Conservation (phyloP, 2,888 invertebrate species). For the Entomobrya multifasciata region DNA sequence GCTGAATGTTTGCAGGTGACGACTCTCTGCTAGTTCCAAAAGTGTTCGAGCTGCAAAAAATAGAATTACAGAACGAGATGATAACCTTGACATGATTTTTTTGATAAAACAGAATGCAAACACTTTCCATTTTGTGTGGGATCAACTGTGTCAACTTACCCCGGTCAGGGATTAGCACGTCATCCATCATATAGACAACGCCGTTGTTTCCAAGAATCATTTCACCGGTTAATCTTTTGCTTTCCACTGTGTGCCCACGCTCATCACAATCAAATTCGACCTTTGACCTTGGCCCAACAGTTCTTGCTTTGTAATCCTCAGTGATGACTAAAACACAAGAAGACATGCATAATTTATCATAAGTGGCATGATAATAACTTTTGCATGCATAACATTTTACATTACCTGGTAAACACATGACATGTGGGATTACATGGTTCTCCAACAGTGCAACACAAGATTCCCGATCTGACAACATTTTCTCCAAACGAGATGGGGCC, state of each 20-base stretch:
- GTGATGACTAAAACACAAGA: no score
- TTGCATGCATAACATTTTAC: no score
- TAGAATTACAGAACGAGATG: no score
- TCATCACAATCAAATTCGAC: constrained; percentile 82
- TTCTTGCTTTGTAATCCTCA: constrained; percentile 81
- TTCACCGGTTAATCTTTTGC: constrained; percentile 81
- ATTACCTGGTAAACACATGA: constrained; percentile 82
- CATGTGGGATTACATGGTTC: constrained; percentile 82
- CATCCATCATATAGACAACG: constrained; percentile 82
- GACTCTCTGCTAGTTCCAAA: constrained; percentile 81
- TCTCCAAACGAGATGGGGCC: constrained; percentile 81
- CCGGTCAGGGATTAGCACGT: constrained; percentile 82
- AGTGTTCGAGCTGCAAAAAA: constrained; percentile 81
- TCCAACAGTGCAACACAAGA: constrained; percentile 82
- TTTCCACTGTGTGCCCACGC: constrained; percentile 81
- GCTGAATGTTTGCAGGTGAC: constrained; percentile 81
- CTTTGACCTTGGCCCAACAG: constrained; percentile 81
- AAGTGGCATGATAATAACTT: no score
- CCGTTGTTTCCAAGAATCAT: constrained; percentile 82
- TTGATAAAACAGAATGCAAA: no score
- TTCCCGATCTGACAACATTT: constrained; percentile 81
- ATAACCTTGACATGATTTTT: no score
- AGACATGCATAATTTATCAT: no score
- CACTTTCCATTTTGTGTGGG: no score
- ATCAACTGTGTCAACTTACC: constrained; percentile 20